A percentile compares a stretch with the other conserved stretches of the same genome.
phyloP scores from a whole-genome alignment of 1,140 invertebrate species.

The Platyscapa corneri region DNA sequence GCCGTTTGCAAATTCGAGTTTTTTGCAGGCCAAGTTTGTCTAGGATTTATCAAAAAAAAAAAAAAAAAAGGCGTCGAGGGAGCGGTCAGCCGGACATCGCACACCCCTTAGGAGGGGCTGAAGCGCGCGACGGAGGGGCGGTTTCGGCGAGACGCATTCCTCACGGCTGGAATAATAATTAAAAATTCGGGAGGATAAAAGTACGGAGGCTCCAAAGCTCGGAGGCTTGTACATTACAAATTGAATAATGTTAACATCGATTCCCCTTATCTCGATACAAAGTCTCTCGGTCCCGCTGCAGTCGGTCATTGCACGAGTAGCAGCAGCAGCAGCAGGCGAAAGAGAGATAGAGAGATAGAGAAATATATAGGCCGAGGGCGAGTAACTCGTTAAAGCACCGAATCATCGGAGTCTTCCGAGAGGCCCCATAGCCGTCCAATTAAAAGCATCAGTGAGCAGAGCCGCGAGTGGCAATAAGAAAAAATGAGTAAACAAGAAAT shows the following conservation, averaged over 20 bases:
- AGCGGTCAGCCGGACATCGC: no score
- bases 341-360: not conserved
- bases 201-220: not conserved
- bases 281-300: slow-evolving; percentile 2
- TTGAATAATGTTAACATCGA: slow-evolving; percentile 47
- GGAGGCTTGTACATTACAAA: slow-evolving; percentile 29
- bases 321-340: no score
- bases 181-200: not conserved
- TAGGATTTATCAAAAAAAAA: not conserved
- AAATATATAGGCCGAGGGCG: slow-evolving; percentile 15
- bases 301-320: slow-evolving; percentile 7
- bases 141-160: not conserved
- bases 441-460: slow-evolving; percentile 61
- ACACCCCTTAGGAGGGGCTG: no score
- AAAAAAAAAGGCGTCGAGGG: no score
- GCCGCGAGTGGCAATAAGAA: slow-evolving; percentile 58
- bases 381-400: slow-evolving; percentile 59
- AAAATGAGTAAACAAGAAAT: slow-evolving; percentile 66
- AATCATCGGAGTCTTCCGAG: slow-evolving; percentile 55
- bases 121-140: not conserved
- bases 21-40: not conserved
- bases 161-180: not conserved
- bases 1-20: not conserved
- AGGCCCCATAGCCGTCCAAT: slow-evolving; percentile 60
- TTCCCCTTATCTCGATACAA: slow-evolving; percentile 45